phyloP scores from a whole-genome alignment of 2,888 invertebrate genomes.

The Polylopha cassiicola region DNA sequence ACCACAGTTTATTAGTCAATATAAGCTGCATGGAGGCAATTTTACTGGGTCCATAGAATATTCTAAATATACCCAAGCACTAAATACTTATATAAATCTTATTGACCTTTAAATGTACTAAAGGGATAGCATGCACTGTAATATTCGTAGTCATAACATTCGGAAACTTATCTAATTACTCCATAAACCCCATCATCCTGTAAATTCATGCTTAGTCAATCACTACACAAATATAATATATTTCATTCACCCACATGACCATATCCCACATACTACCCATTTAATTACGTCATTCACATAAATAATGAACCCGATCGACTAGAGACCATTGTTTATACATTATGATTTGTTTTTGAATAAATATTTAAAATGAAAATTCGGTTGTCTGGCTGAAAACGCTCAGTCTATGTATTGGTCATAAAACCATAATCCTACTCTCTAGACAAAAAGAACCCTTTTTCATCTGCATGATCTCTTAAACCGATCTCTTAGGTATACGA shows the following conservation, averaged over 20 bases:
- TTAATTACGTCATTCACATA: too few relatives aligned
- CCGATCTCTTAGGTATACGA: too few relatives aligned
- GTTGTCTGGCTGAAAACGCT: too few relatives aligned
- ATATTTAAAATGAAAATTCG: too few relatives aligned
- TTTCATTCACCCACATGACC: conserved; percentile 10
- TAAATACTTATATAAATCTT: conserved; percentile 1
- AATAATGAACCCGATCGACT: too few relatives aligned
- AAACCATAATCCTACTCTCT: too few relatives aligned
- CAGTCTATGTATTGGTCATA: too few relatives aligned
- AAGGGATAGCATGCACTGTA: conserved; percentile 13
- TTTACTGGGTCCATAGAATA: too few relatives aligned
- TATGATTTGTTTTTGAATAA: too few relatives aligned
- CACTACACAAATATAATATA: conserved; percentile 16
- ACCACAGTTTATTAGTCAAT: conserved; percentile 26
- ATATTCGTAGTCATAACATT: conserved; percentile 7
- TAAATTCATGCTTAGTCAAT: conserved; percentile 14
- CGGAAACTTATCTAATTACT: conserved; percentile 15
- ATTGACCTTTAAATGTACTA: conserved; percentile 2
- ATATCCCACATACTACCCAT: conserved; percentile 5
- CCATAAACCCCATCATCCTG: conserved; percentile 9
- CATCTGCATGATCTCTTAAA: too few relatives aligned
- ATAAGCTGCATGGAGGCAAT: conserved; percentile 20
- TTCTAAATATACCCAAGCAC: conserved; percentile 10
- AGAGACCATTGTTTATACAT: too few relatives aligned
- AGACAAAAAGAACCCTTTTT: too few relatives aligned